Evolutionary conservation across 2,888 invertebrate species (phyloP).

Genomic region (Operophtera brumata): DNA sequence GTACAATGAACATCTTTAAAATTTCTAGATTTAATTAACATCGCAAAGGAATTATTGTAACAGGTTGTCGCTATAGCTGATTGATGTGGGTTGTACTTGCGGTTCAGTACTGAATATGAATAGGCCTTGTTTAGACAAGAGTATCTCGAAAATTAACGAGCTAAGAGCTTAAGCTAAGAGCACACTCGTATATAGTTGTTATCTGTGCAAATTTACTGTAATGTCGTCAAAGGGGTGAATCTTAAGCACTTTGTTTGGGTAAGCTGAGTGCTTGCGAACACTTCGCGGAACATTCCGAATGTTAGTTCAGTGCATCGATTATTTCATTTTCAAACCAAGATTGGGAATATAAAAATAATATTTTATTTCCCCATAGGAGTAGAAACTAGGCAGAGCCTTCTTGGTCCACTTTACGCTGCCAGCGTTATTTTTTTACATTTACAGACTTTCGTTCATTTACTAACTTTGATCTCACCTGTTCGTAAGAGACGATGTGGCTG

Average conservation of each 20-base stretch:
- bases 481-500: no score
- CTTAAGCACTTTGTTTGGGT: conserved; percentile 22
- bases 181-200: conserved; percentile 23
- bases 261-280: conserved; percentile 21
- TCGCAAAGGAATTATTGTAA: neutral
- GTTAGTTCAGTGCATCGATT: conserved; percentile 10
- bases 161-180: conserved; percentile 23
- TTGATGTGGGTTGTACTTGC: neutral
- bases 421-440: no score
- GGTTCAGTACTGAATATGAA: conserved; percentile 3
- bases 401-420: no score
- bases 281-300: conserved; percentile 21
- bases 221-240: conserved; percentile 27
- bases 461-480: no score
- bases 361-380: no score
- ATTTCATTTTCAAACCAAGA: neutral
- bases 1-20: no score
- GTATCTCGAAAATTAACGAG: conserved; percentile 20
- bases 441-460: no score
- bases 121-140: conserved; percentile 12
- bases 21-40: no score
- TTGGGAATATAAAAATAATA: no score
- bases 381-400: no score
- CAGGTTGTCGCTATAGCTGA: neutral
- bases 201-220: conserved; percentile 26